Evolutionary conservation across 2,888 invertebrate genomes (phyloP).

Genomic region (Serripes groenlandicus): DNA sequence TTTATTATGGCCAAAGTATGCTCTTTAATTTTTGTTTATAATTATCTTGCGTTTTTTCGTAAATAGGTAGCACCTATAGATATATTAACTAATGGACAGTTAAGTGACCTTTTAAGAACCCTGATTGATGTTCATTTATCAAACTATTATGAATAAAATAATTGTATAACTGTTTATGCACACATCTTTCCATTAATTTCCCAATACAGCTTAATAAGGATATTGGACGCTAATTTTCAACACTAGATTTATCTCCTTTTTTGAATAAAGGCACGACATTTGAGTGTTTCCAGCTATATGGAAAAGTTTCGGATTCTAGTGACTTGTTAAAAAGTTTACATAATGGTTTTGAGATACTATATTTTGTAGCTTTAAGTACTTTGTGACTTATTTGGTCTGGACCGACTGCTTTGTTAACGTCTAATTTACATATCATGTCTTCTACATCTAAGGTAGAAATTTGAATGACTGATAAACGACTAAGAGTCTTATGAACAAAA

Average conservation of each 20-base stretch:
- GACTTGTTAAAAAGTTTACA: constrained; percentile 22
- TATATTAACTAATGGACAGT: no score
- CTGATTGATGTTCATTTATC: constrained; percentile 25
- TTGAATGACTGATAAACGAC: background rate
- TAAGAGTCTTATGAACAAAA: background rate
- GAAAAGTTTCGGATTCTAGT: background rate
- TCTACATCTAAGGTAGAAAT: background rate
- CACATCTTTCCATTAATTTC: constrained; percentile 20
- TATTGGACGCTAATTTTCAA: constrained; percentile 8
- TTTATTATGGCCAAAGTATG: no score
- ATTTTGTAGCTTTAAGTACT: background rate
- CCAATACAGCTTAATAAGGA: constrained; percentile 18
- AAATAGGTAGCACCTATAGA: no score
- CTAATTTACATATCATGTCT: background rate
- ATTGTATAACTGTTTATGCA: constrained; percentile 25
- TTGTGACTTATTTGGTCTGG: constrained; percentile 13
- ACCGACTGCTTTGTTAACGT: constrained; percentile 19
- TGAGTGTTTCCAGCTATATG: constrained; percentile 15
- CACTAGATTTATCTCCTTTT: constrained; percentile 7
- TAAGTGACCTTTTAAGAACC: no score
- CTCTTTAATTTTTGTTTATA: no score
- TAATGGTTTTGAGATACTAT: background rate
- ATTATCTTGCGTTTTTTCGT: no score
- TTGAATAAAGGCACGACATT: constrained; percentile 19
- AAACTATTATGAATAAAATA: background rate